Conservation (phyloP, 2,888 invertebrate genomes). For the Pachydiplax longipennis region DNA sequence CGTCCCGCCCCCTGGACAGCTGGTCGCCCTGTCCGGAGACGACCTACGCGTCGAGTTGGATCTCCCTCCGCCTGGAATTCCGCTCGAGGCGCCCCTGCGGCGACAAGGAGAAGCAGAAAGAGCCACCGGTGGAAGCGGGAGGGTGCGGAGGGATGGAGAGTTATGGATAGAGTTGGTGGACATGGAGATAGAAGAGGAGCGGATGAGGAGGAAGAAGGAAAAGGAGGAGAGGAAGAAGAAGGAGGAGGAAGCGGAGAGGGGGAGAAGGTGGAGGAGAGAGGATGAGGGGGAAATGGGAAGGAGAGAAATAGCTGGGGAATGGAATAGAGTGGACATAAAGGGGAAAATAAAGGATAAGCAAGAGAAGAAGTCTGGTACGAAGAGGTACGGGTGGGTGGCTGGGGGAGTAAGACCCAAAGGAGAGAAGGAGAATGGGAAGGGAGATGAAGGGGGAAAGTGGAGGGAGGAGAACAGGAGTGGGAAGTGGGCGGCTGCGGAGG, state of each 20-base stretch:
- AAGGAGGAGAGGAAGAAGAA: background rate
- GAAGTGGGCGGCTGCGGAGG: background rate
- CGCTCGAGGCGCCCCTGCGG: background rate
- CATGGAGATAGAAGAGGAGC: slow-evolving; percentile 13
- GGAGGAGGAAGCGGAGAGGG: background rate
- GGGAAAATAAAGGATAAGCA: background rate
- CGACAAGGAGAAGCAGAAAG: background rate
- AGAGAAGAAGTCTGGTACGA: background rate
- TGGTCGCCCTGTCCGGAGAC: slow-evolving; percentile 38
- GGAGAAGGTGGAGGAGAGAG: background rate
- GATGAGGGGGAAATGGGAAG: background rate
- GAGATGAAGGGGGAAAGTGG: background rate
- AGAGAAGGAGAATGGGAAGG: slow-evolving; percentile 9
- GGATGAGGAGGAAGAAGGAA: background rate
- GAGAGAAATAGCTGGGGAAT: slow-evolving; percentile 6
- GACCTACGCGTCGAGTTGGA: slow-evolving; percentile 29
- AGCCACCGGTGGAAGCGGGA: background rate
- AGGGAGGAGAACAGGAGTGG: background rate
- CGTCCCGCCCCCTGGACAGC: slow-evolving; percentile 20
- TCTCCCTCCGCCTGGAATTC: slow-evolving; percentile 4
- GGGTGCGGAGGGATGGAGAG: background rate
- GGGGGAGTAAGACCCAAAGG: slow-evolving; percentile 7
- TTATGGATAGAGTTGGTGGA: slow-evolving; percentile 36
- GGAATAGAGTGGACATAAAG: background rate
- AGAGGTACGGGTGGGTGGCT: slow-evolving; percentile 31